Base-by-base conservation (phyloP, 2,888 invertebrate species). In the Brassicogethes aeneus region DNA sequence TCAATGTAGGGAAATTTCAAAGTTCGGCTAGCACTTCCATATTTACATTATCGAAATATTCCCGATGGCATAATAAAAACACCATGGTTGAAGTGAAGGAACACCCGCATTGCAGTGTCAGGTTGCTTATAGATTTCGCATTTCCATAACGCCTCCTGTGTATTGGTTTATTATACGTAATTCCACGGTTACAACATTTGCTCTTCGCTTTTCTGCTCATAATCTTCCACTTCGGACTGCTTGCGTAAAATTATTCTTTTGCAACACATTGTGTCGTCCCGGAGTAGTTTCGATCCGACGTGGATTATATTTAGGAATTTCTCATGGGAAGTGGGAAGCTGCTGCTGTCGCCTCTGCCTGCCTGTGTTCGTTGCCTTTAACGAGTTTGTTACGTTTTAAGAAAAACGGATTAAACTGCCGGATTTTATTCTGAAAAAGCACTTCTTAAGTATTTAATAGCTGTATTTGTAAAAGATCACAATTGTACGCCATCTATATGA, bases 151-250 rank as follows among this genome's bases (percentile, higher is more conserved):
- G 50, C 51, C 56, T 50, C 54, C 44, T 50, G 52, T 50, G 52
- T 56, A 55, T 56, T 52, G 54, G 55, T 56, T 61, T 59, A 58
- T 59, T 58, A 55, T 59, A 52, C 51, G 54, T 59, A 60, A 60
- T 59, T 59, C 57, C 54, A 51, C 52, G 52, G 12, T 32, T 32
- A 32, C 23, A 23, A 23, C 23, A 23, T 23, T 23, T 10, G 23
- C 5, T 10, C 5, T 23, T 23, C 23, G 23, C 23, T 23, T 23
- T 23, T 23, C 23, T 23, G 23, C 23, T 23, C 23, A 23, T 23
- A 23, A 23, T 10, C 5, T 10, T 23, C 23, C 23, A 5, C 5
- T 23, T 23, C 23, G 5, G 23, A 10, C 23, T 23, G 23, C 23
- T 5, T 23, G 23, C 23, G 23, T 7, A 10, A 23, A 10, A 23